These are phyloP conservation scores for Manis crassicaudata DNA, from an alignment of 2,797 vertebrate species.

Conservation along the genomic window DNA sequence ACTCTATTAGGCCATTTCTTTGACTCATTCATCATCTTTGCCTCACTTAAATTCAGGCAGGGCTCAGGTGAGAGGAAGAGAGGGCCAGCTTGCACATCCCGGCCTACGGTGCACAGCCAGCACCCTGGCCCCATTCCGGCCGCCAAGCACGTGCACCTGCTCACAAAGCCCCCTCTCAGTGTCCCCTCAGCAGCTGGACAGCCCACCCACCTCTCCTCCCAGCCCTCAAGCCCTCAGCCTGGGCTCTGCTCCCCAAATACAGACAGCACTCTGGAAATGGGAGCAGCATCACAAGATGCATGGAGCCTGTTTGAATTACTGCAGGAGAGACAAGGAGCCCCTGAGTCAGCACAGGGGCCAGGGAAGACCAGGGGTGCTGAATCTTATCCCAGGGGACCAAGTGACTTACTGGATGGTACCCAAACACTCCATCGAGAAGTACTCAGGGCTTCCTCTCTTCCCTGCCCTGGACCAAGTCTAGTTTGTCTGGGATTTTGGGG, in stretches of 20 bases:
- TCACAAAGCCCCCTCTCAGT: background rate
- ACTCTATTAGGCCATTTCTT: background rate
- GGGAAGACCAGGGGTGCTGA: background rate
- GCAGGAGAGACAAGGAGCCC: background rate
- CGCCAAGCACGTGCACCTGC: background rate
- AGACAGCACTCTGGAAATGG: background rate
- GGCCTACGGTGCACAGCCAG: accelerated
- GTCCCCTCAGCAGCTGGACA: background rate
- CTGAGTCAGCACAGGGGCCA: background rate
- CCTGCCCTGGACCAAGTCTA: background rate
- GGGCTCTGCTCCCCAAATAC: background rate
- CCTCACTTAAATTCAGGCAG: too few species aligned
- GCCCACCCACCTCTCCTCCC: background rate
- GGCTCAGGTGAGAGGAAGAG: background rate
- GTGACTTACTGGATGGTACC: too few species aligned
- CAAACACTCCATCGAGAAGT: background rate
- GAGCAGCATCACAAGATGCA: accelerated
- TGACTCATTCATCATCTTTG: background rate
- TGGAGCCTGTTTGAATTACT: background rate
- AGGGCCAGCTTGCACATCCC: background rate
- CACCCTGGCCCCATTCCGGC: background rate
- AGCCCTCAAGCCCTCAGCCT: background rate
- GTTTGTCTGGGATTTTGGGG: background rate
- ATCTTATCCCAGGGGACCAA: background rate
- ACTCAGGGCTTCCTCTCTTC: background rate